Evolutionary conservation across 2,888 invertebrate genomes (phyloP), one percentile per base, ranked within the genome.

Genomic region (Rosalia funebris): DNA sequence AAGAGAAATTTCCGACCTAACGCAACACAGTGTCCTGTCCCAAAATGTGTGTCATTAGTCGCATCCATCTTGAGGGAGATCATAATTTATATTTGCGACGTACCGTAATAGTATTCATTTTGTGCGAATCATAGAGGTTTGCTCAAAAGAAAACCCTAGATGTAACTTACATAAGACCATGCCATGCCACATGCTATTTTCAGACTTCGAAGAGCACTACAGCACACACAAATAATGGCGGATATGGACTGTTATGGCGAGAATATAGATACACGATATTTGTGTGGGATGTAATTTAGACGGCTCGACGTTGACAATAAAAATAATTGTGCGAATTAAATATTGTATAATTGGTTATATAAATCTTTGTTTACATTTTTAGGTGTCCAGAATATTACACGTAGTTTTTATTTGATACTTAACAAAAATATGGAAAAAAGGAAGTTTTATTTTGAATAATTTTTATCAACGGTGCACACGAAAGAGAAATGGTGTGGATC

Each of bases 21-120:
- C 57, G 7, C 55, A 66, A 66, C 57, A 25, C 32, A 44, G 20
- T 32, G 19, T 44, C 60, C 61, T 55, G 37, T 60, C 36, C 62
- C 48, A 47, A 65, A 67, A 62, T 68, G 59, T 66, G 62, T 65
- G 66, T 65, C 68, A 69, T 67, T 66, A 68, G 54, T 65, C 60
- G 60, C 66, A 68, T 63, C 65, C 62, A 60, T 61, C 61, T 59
- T 47, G 47, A 55, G 42, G 31, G 59, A 62, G 64, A 58, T 19
- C 39, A 48, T 14, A 25, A 12, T 19, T 20, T 44, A 60, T 65
- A 58, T 57, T 4, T 60, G 39, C 45, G 60, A 63, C 64, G 65
- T 64, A 60, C 63, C 48, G 52, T 41, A 62, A 47, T 41, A 47
- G 55, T 39, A 47, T 57, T 59, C 50, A 59, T 55, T 45, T 55